These are phyloP conservation scores for Leptinotarsa haldemani DNA, from an alignment of 2,888 invertebrate species.

Conservation along the genomic window DNA sequence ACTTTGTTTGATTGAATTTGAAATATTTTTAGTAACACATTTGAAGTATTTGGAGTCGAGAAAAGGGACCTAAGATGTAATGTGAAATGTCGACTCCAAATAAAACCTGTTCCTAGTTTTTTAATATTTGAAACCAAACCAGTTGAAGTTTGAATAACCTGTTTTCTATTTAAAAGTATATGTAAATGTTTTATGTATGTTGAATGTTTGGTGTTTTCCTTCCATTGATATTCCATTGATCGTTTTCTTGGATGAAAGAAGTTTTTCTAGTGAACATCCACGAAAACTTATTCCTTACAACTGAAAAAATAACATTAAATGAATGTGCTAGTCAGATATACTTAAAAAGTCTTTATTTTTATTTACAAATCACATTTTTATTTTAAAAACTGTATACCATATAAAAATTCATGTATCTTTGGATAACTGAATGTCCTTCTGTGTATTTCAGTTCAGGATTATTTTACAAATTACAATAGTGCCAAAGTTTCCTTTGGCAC, in stretches of 20 bases:
- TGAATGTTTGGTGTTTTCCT: slow-evolving; percentile 44
- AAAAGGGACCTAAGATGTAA: neutral
- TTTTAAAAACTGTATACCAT: slow-evolving; percentile 31
- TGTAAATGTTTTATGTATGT: slow-evolving; percentile 30
- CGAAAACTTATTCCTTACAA: neutral
- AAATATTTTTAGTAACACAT: neutral
- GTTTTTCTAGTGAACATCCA: slow-evolving; percentile 36
- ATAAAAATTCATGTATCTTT: slow-evolving; percentile 39
- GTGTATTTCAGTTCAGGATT: slow-evolving; percentile 13
- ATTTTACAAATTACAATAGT: slow-evolving; percentile 22
- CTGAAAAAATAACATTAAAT: slow-evolving; percentile 34
- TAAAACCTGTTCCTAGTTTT: neutral
- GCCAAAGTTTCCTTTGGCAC: slow-evolving; percentile 32
- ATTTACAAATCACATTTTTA: slow-evolving; percentile 50
- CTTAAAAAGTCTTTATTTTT: slow-evolving; percentile 49
- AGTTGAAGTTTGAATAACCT: slow-evolving; percentile 13
- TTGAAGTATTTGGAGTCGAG: neutral
- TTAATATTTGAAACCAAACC: slow-evolving; percentile 8
- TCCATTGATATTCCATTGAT: slow-evolving; percentile 41
- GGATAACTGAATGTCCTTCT: slow-evolving; percentile 13
- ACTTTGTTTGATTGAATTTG: neutral
- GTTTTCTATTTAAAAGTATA: slow-evolving; percentile 22
- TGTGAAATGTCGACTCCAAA: slow-evolving; percentile 5
- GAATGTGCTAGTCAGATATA: slow-evolving; percentile 55
- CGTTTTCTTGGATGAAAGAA: slow-evolving; percentile 41